Evolutionary conservation across 2,797 vertebrate genomes (phyloP).

Genomic region (Dryobates pubescens): DNA sequence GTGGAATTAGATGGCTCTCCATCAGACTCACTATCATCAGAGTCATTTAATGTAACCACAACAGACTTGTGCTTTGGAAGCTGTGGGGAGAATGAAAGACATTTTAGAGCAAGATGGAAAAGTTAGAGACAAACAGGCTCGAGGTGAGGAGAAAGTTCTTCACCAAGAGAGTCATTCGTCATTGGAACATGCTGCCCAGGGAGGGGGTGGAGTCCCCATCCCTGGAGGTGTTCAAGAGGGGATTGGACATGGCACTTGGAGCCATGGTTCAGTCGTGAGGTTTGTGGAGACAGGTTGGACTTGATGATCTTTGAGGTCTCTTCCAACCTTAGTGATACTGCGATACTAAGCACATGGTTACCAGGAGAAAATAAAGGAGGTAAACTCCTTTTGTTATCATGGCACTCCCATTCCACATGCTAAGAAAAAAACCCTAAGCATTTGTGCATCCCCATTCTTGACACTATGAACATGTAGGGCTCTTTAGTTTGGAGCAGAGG

Average conservation of each 20-base stretch:
- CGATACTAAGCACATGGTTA: neutral
- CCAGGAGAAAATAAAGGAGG: neutral
- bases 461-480: neutral
- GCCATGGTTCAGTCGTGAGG: too few species aligned
- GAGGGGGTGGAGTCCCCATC: too few species aligned
- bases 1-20: constrained; percentile 82
- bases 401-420: neutral
- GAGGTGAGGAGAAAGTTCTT: too few species aligned
- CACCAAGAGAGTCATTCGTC: too few species aligned
- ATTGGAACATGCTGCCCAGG: too few species aligned
- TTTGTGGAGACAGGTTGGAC: too few species aligned
- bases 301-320: too few species aligned
- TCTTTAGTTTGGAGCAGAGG: too few species aligned
- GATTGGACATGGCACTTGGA: too few species aligned
- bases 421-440: neutral
- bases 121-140: neutral
- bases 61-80: constrained; percentile 95
- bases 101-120: neutral
- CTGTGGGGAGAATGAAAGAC: constrained; percentile 60
- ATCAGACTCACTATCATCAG: constrained; percentile 96
- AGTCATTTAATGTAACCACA: constrained; percentile 92
- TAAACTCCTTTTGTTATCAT: neutral
- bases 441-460: neutral
- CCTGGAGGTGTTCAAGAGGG: too few species aligned
- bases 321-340: too few species aligned